Percentiles rank a stretch among this genome's conserved stretches.
phyloP scores from a whole-genome alignment of 37 sponge, comb jelly and placozoan genomes.

The Halisarca cf. caerulea region DNA sequence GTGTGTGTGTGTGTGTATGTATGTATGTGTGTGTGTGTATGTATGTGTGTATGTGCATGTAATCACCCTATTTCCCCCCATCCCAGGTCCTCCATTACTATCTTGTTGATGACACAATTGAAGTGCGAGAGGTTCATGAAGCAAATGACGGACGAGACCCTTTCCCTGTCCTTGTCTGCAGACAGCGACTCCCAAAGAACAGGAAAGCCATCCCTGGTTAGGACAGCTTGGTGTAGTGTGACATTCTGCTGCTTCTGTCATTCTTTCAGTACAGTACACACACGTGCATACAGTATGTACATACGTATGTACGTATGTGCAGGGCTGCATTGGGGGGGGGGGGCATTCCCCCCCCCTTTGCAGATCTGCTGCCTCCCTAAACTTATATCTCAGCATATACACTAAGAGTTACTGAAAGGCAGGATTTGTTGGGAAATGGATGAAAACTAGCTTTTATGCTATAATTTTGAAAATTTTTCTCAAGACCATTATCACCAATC shows the following conservation, averaged over 20 bases:
- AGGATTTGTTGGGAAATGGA: too few relatives aligned
- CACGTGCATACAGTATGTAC: not conserved
- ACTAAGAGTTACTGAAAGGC: too few relatives aligned
- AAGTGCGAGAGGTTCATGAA: slow-evolving; percentile 90
- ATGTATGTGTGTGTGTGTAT: not conserved
- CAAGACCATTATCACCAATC: too few relatives aligned
- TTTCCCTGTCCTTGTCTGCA: slow-evolving; percentile 87
- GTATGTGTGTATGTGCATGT: not conserved
- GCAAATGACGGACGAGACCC: slow-evolving; percentile 97
- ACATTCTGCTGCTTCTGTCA: not conserved
- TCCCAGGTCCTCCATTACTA: slow-evolving; percentile 87
- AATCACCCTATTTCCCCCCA: not conserved
- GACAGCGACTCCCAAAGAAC: slow-evolving; percentile 90
- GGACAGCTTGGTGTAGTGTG: not conserved
- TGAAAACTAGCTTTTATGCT: too few relatives aligned
- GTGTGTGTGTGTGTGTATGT: not conserved
- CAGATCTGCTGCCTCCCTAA: too few relatives aligned
- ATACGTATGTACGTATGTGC: slow-evolving; percentile 1
- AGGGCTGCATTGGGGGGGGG: too few relatives aligned
- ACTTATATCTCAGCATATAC: too few relatives aligned
- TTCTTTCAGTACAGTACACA: not conserved
- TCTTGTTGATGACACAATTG: slow-evolving; percentile 94
- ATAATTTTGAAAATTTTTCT: too few relatives aligned
- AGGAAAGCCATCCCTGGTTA: slow-evolving; percentile 64
- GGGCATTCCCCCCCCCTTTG: too few relatives aligned